Base-by-base conservation (phyloP, 1,140 invertebrate species). In the Glossosoma conforme region DNA sequence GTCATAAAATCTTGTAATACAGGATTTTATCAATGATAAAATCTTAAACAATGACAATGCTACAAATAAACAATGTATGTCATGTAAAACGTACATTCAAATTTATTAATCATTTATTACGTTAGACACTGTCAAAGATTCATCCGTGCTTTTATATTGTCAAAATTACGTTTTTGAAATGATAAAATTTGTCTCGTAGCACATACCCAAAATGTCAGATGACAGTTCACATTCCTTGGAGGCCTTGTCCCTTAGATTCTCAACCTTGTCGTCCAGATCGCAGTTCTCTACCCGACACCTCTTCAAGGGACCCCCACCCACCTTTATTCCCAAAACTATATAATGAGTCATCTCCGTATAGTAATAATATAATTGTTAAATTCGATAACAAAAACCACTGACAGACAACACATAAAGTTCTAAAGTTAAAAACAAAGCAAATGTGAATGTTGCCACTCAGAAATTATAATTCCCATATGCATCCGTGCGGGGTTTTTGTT, bases 181-280 rank as follows among this genome's bases (percentile, higher is more conserved):
- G 14, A 2, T 25, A 3, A 25, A 38, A 41, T 22, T 11, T 30
- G 18, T n/a, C 15, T 40, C n/a, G n/a, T n/a, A n/a, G n/a, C n/a
- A 21, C 9, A 5, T 45, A 56, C 54, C 48, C 14, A 56, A 49
- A n/a, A 11, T 25, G 14, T 56, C 47, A 3, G 25, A 9, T n/a
- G 54, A 30, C 9, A 45, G 24, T n/a, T 49, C 44, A 15, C 44
- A 44, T 43, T 50, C 19, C 41, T 53, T 57, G 28, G 55, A 52
- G 19, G 50, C 55, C 20, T 53, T 51, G n/a, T 50, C 33, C 36
- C 50, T 57, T 10, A 57, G 42, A 28, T 19, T 30, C 51, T 45
- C 41, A 9, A 45, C 35, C 20, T 37, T 49, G 20, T 45, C 19
- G 3, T 55, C 25, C n/a, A 50, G 32, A 30, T 44, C 40, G 22